These are phyloP conservation scores for Lysiphlebus fabarum DNA, from an alignment of 1,140 invertebrate species.

Conservation along the genomic window DNA sequence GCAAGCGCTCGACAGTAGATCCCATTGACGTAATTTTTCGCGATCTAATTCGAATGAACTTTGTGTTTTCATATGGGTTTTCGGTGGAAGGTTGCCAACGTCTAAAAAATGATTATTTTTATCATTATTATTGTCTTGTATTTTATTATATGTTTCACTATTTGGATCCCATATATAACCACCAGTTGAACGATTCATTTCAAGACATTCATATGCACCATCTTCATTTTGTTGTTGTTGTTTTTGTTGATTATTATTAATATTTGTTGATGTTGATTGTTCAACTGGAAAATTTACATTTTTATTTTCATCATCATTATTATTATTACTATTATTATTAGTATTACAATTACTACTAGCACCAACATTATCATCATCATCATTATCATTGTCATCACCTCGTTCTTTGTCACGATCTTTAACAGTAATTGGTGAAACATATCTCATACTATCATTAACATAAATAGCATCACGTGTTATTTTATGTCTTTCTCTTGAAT, in stretches of 20 bases:
- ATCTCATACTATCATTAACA: conserved; percentile 65
- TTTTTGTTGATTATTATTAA: neutral
- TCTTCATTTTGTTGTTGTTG: conserved; percentile 27
- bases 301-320: no score
- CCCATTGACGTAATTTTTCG: conserved; percentile 82
- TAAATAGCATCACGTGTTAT: conserved; percentile 69
- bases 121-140: conserved; percentile 12
- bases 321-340: no score
- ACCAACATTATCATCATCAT: no score
- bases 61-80: conserved; percentile 23
- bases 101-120: conserved; percentile 56
- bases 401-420: conserved; percentile 22
- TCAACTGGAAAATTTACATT: conserved; percentile 19
- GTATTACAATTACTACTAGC: no score
- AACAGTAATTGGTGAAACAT: conserved; percentile 9
- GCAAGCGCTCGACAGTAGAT: conserved; percentile 77
- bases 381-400: no score
- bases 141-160: conserved; percentile 42
- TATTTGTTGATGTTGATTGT: conserved; percentile 27
- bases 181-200: conserved; percentile 40
- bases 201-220: conserved; percentile 44
- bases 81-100: conserved; percentile 55
- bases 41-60: conserved; percentile 72
- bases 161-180: conserved; percentile 55
- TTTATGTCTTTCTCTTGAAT: conserved; percentile 43